Conservation (phyloP, 1,140 invertebrate genomes). For the Euglossa dilemma region DNA sequence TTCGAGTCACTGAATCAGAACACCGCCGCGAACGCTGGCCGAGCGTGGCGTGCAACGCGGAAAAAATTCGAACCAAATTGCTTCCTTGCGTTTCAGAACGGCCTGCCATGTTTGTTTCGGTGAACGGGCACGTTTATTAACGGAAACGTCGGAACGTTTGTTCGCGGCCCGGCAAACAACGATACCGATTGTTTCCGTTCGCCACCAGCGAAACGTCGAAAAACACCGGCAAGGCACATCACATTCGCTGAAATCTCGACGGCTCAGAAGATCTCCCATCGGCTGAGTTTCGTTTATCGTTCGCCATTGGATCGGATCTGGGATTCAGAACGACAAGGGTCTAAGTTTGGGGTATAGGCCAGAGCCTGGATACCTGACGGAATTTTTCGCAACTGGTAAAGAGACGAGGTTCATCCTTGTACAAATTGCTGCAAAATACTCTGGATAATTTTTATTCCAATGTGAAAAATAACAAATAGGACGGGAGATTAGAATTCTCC, state of each 20-base stretch:
- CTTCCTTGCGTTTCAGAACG: conserved; percentile 14
- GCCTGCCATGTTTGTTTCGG: conserved; percentile 2
- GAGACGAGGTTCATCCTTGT: no score
- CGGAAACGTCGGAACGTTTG: background rate
- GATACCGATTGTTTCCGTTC: background rate
- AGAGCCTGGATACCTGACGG: no score
- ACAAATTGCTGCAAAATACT: no score
- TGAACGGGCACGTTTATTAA: conserved; percentile 10
- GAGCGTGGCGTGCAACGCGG: background rate
- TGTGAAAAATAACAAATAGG: no score
- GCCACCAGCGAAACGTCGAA: background rate
- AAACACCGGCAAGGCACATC: background rate
- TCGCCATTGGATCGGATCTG: no score
- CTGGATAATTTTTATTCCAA: no score
- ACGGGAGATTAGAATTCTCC: no score
- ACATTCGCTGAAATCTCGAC: background rate
- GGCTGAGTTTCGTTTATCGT: no score
- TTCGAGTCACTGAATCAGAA: conserved; percentile 39
- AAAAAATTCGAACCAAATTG: conserved; percentile 17
- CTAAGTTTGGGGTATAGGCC: no score
- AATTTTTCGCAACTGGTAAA: no score
- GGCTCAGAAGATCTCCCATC: no score
- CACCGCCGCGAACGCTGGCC: background rate
- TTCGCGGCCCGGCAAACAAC: background rate
- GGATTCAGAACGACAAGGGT: no score